phyloP scores from a whole-genome alignment of 2,797 vertebrate genomes.

The Pantherophis alleghaniensis region DNA sequence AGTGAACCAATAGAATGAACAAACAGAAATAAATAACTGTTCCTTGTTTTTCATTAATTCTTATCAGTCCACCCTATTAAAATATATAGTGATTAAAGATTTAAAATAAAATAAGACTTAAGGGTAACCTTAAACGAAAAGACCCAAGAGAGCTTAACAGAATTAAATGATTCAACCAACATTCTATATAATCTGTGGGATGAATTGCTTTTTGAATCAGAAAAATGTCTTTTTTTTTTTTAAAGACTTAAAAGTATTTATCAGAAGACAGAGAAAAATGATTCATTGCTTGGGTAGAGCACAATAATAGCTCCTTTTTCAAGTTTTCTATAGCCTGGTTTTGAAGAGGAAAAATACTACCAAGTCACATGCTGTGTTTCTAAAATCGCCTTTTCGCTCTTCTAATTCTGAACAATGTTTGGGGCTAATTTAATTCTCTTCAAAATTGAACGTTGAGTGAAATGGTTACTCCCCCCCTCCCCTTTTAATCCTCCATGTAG shows the following conservation, averaged over 20 bases:
- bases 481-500: conserved; percentile 61
- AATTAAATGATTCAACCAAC: conserved; percentile 24
- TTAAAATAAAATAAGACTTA: background rate
- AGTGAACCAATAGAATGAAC: background rate
- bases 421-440: conserved; percentile 64
- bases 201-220: conserved; percentile 58
- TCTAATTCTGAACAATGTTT: conserved; percentile 67
- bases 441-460: conserved; percentile 61
- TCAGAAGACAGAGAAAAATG: conserved; percentile 54
- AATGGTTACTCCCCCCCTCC: background rate
- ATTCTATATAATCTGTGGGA: conserved; percentile 47
- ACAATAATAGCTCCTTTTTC: conserved; percentile 61
- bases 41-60: background rate
- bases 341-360: conserved; percentile 58
- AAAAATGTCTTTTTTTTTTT: background rate
- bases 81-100: background rate
- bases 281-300: conserved; percentile 55
- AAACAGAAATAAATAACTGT: background rate
- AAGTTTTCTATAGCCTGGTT: conserved; percentile 57
- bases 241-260: conserved; percentile 15
- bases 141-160: background rate
- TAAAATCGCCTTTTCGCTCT: conserved; percentile 58
- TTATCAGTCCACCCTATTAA: background rate
- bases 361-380: conserved; percentile 60
- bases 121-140: background rate